Percentiles rank a stretch among this genome's conserved stretches.
Evolutionary conservation across 2,113 vertebrate species (phyloP).

Genomic region (Falco punctatus): DNA sequence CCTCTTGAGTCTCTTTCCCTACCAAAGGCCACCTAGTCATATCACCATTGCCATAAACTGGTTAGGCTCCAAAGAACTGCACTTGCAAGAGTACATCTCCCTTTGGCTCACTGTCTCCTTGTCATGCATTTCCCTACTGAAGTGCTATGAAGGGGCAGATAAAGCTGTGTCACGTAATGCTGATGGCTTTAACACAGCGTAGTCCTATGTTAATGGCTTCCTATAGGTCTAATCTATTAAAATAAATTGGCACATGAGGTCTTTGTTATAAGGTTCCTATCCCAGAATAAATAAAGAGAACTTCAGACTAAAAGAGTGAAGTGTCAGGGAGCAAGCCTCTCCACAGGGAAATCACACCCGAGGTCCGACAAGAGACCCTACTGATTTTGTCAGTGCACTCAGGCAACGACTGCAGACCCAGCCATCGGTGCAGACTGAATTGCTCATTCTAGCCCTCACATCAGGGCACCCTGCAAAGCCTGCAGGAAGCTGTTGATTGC

Average conservation of each 20-base stretch:
- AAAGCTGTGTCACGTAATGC: not conserved
- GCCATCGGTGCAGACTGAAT: not conserved
- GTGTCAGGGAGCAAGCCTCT: not conserved
- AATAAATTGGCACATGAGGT: not conserved
- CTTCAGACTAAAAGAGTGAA: not conserved
- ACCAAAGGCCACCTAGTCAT: not conserved
- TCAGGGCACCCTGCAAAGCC: not conserved
- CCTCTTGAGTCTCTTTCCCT: not conserved
- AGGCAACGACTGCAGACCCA: not conserved
- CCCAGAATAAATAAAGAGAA: not conserved
- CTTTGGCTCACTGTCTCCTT: not conserved
- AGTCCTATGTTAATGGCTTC: not conserved
- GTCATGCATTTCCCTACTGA: not conserved
- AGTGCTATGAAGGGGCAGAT: not conserved
- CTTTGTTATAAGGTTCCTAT: not conserved
- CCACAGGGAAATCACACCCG: not conserved
- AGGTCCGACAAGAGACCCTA: not conserved
- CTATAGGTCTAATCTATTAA: not conserved
- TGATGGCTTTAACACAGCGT: not conserved
- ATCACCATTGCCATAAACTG: not conserved
- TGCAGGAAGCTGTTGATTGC: slow-evolving; percentile 1
- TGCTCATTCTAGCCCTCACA: not conserved
- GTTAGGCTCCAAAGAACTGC: not conserved
- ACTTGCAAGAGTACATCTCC: accelerated
- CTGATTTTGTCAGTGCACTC: not conserved